Conservation (phyloP, 2,797 vertebrate species). For the Anas georgica region DNA sequence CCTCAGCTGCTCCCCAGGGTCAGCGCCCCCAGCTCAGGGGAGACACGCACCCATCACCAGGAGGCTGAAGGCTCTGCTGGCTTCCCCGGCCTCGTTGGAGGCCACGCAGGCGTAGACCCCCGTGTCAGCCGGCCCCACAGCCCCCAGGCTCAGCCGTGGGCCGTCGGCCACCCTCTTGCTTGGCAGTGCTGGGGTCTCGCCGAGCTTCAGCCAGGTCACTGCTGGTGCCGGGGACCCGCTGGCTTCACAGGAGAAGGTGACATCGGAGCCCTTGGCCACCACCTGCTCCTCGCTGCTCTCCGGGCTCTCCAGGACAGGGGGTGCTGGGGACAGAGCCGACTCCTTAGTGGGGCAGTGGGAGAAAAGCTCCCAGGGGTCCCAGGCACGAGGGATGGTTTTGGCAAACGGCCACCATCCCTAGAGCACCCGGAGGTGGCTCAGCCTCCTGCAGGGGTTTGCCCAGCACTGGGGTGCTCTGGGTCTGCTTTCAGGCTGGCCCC, state of each 20-base stretch:
- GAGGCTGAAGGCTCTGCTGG: conserved; percentile 89
- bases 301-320: conserved; percentile 82
- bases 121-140: conserved; percentile 65
- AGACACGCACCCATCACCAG: conserved; percentile 83
- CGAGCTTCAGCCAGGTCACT: conserved; percentile 88
- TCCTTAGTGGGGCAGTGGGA: accelerated
- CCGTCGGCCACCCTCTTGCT: conserved; percentile 77
- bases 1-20: accelerated
- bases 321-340: conserved; percentile 68
- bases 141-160: conserved; percentile 79
- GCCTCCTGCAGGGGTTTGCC: neutral
- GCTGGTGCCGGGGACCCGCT: conserved; percentile 83
- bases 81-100: conserved; percentile 86
- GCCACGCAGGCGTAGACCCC: conserved; percentile 90
- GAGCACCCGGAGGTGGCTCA: neutral
- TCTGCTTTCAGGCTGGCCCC: neutral
- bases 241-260: conserved; percentile 88
- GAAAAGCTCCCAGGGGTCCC: neutral
- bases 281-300: conserved; percentile 83
- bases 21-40: neutral
- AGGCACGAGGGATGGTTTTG: neutral
- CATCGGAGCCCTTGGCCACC: conserved; percentile 82
- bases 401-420: neutral
- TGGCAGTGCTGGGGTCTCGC: conserved; percentile 81
- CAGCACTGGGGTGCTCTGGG: neutral